These are phyloP conservation scores for Eidolon helvum DNA, from an alignment of 2,113 vertebrate species.

Conservation along the genomic window DNA sequence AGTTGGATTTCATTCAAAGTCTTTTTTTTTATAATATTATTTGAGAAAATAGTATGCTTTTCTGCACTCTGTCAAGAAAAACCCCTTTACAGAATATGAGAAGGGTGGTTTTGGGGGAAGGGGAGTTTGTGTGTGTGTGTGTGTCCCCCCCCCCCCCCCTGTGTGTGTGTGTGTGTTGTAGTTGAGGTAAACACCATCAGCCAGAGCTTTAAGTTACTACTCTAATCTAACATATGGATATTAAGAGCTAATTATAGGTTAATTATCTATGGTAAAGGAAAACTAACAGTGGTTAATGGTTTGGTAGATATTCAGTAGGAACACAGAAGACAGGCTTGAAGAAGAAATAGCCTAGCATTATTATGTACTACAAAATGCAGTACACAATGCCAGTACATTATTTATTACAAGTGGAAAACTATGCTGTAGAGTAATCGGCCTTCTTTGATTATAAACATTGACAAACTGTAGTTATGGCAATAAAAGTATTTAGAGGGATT, in stretches of 20 bases:
- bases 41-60: neutral
- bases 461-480: neutral
- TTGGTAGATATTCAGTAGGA: neutral
- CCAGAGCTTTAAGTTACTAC: neutral
- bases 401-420: neutral
- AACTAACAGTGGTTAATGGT: neutral
- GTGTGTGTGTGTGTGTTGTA: neutral
- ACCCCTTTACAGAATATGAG: neutral
- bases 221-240: neutral
- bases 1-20: neutral
- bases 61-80: neutral
- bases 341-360: neutral
- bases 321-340: neutral
- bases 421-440: neutral
- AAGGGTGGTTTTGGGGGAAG: no score
- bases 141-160: no score
- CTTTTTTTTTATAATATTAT: neutral
- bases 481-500: neutral
- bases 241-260: neutral
- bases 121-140: no score
- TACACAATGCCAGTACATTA: neutral
- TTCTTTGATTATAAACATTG: neutral
- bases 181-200: neutral
- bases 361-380: neutral
- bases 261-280: neutral